Conservation (phyloP, 2,797 vertebrate species). For the Sternotherus odoratus region DNA sequence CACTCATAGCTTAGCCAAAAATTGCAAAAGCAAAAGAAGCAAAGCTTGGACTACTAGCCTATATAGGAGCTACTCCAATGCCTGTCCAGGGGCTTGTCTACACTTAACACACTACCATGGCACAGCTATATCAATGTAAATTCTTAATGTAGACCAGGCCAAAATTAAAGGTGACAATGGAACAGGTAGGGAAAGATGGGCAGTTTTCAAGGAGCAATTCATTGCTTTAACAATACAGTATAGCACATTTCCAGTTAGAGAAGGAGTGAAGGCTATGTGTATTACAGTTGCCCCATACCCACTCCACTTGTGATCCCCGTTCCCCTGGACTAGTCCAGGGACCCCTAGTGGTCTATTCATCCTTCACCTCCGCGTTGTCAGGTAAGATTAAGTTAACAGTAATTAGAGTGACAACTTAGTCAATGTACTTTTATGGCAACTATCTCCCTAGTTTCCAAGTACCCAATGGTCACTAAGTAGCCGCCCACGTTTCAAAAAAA, state of each 20-base stretch:
- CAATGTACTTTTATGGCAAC: background rate
- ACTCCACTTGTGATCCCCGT: background rate
- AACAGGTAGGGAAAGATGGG: background rate
- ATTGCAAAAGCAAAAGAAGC: background rate
- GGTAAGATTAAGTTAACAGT: background rate
- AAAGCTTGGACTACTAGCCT: background rate
- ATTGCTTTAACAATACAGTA: background rate
- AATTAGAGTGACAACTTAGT: background rate
- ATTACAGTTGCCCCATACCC: background rate
- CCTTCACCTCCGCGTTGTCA: background rate
- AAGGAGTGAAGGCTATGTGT: background rate
- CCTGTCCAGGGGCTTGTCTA: background rate
- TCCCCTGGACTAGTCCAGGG: background rate
- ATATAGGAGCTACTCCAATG: background rate
- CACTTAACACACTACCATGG: background rate
- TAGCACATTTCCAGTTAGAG: background rate
- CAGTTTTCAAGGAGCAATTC: background rate
- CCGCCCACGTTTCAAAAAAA: background rate
- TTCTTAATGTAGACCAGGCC: background rate
- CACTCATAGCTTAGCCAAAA: background rate
- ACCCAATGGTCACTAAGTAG: background rate
- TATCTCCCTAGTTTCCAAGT: background rate
- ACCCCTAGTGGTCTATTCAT: background rate
- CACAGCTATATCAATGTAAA: background rate
- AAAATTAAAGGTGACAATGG: background rate